phyloP scores from a whole-genome alignment of 2,797 vertebrate species.

The Lithobates pipiens region DNA sequence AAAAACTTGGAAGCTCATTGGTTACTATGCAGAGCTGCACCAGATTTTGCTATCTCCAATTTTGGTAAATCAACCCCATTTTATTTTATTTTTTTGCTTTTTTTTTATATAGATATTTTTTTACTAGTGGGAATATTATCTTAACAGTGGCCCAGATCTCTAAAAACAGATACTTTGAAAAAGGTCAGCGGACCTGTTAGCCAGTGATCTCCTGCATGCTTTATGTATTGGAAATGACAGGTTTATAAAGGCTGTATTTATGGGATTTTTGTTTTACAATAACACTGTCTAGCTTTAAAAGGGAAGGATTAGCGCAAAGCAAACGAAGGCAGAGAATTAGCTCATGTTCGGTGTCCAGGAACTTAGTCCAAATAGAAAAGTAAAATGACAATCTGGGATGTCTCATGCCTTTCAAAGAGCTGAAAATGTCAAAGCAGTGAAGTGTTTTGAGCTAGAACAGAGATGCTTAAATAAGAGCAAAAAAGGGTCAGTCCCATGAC shows the following conservation, averaged over 20 bases:
- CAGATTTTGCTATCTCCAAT: too few relatives aligned
- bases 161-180: constrained; percentile 20
- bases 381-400: constrained; percentile 20
- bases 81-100: too few relatives aligned
- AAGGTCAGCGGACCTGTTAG: neutral
- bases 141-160: neutral
- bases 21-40: too few relatives aligned
- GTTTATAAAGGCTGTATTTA: constrained; percentile 43
- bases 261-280: constrained; percentile 32
- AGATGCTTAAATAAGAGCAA: constrained; percentile 8
- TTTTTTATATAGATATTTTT: too few relatives aligned
- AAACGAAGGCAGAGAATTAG: constrained; percentile 23
- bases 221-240: constrained; percentile 34
- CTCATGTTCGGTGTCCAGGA: constrained; percentile 21
- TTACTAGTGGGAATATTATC: too few relatives aligned
- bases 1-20: too few relatives aligned
- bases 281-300: constrained; percentile 54
- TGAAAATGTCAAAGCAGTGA: constrained; percentile 57
- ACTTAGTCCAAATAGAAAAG: constrained; percentile 40
- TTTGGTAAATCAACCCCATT: too few relatives aligned
- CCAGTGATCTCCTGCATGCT: constrained; percentile 15
- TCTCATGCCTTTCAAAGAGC: constrained; percentile 34
- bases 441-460: constrained; percentile 51
- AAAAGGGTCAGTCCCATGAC: constrained; percentile 17
- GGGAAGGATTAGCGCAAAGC: constrained; percentile 50